phyloP scores from a whole-genome alignment of 2,113 vertebrate genomes.

The Aegithalos caudatus region DNA sequence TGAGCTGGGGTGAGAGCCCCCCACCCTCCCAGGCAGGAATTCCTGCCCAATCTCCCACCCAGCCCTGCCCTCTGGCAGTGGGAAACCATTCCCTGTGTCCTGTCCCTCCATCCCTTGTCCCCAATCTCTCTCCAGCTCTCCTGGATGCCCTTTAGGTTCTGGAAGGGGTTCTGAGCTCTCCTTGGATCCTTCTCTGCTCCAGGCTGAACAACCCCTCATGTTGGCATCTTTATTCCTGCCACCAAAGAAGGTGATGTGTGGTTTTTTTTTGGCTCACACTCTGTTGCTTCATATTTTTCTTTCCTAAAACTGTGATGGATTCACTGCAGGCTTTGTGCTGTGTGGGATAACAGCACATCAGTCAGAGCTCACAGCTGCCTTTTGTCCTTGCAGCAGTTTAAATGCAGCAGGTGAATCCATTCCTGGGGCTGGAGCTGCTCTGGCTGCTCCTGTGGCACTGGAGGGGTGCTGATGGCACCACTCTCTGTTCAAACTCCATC shows the following conservation, averaged over 20 bases:
- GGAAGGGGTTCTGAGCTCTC: neutral
- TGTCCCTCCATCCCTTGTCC: neutral
- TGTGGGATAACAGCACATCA: accelerated
- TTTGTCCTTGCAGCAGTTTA: neutral
- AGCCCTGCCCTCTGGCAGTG: neutral
- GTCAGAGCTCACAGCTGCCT: neutral
- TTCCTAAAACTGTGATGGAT: neutral
- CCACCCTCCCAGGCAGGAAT: neutral
- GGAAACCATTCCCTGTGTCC: neutral
- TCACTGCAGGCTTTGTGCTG: neutral
- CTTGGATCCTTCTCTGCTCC: neutral
- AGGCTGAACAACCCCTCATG: neutral
- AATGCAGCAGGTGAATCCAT: neutral
- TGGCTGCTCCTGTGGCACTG: neutral
- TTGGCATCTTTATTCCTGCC: neutral
- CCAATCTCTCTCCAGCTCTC: neutral
- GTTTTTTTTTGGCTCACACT: neutral
- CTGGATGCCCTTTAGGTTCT: neutral
- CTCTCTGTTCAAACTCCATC: accelerated
- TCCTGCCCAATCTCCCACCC: neutral
- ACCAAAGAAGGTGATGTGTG: accelerated
- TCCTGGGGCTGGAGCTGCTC: neutral
- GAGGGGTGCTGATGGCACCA: neutral
- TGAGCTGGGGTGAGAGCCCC: neutral
- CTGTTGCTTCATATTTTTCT: neutral